Percentiles rank a stretch among this genome's conserved stretches.
phyloP scores from a whole-genome alignment of 2,888 invertebrate genomes.

The Plebejus melissa region DNA sequence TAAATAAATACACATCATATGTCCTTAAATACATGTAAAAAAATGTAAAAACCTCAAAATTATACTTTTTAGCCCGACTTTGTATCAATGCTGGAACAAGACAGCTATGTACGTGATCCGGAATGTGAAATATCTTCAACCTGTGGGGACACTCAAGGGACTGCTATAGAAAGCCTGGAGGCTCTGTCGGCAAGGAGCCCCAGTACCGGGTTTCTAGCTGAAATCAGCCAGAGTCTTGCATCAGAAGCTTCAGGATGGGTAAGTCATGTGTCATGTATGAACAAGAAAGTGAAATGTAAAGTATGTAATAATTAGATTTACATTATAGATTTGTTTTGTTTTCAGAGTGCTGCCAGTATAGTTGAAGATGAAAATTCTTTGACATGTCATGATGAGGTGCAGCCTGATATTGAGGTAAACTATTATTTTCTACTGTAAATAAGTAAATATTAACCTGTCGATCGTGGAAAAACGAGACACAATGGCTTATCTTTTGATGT shows the following conservation, averaged over 20 bases:
- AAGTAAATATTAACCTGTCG: too few species aligned
- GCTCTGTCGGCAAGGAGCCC: slow-evolving; percentile 71
- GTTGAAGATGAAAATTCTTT: slow-evolving; percentile 55
- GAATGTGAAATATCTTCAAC: slow-evolving; percentile 72
- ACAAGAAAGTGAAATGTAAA: too few species aligned
- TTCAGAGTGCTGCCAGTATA: slow-evolving; percentile 57
- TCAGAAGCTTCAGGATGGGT: slow-evolving; percentile 65
- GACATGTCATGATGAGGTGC: slow-evolving; percentile 56
- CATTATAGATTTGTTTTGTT: slow-evolving; percentile 9
- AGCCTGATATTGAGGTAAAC: slow-evolving; percentile 49
- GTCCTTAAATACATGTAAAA: too few species aligned
- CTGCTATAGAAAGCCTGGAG: slow-evolving; percentile 74
- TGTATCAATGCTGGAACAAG: slow-evolving; percentile 65
- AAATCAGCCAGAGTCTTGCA: slow-evolving; percentile 70
- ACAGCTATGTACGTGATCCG: slow-evolving; percentile 60
- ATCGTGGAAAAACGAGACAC: too few species aligned
- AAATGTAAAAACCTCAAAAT: background rate
- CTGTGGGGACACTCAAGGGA: slow-evolving; percentile 55
- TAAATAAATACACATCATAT: too few species aligned
- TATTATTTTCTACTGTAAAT: background rate
- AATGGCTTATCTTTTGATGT: too few species aligned
- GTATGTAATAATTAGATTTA: too few species aligned
- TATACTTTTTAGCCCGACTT: slow-evolving; percentile 60
- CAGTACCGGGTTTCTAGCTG: slow-evolving; percentile 71
- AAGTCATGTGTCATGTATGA: slow-evolving; percentile 34